Percentiles rank a stretch among this genome's conserved stretches.
Conservation (phyloP, 2,888 invertebrate species). For the Bembecia ichneumoniformis region DNA sequence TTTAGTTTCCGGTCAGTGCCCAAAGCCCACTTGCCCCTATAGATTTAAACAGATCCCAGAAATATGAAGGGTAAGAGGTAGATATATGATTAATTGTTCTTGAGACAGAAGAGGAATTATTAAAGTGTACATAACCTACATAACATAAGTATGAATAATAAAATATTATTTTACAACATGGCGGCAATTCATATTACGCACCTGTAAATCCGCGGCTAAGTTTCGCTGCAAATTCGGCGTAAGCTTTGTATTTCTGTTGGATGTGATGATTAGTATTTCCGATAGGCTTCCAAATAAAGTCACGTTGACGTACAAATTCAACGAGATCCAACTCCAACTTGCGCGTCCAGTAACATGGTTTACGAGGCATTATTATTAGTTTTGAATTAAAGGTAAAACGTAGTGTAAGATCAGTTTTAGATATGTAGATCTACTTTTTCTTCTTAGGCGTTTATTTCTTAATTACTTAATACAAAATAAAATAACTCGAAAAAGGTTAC, state of each 20-base stretch:
- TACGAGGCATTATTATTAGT: constrained; percentile 38
- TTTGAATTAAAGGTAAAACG: background rate
- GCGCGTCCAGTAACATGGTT: constrained; percentile 55
- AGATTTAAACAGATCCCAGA: no score
- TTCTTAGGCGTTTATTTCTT: no score
- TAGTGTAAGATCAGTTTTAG: no score
- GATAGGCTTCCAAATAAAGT: constrained; percentile 51
- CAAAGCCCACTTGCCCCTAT: no score
- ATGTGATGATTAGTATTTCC: constrained; percentile 63
- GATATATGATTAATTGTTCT: no score
- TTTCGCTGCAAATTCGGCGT: constrained; percentile 55
- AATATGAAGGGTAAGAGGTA: no score
- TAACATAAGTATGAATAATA: background rate
- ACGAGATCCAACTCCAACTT: constrained; percentile 59
- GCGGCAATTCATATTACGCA: constrained; percentile 11
- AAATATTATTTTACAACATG: background rate
- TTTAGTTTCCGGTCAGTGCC: no score
- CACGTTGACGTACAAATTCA: constrained; percentile 42
- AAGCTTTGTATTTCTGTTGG: constrained; percentile 59
- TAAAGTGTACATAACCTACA: background rate
- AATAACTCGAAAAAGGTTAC: no score
- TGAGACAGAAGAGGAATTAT: no score
- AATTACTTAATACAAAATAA: no score
- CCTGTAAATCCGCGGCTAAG: constrained; percentile 56
- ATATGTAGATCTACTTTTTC: no score